A percentile compares a stretch with the other conserved stretches of the same genome.
Conservation (phyloP, 2,888 invertebrate genomes). For the Atherix ibis region DNA sequence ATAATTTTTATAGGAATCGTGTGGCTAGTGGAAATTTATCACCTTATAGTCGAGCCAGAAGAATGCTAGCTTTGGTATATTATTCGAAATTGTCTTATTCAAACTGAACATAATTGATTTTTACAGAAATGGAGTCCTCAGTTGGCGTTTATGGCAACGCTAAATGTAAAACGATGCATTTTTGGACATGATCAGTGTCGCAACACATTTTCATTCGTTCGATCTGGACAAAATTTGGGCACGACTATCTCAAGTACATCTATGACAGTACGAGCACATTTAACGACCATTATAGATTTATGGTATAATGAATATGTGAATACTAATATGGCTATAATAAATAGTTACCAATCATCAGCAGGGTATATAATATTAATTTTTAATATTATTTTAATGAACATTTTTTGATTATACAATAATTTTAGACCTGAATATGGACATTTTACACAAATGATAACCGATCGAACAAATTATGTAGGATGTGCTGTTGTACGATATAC, state of each 20-base stretch:
- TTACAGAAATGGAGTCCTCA: too few relatives aligned
- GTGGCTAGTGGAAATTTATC: too few relatives aligned
- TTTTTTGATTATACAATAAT: too few relatives aligned
- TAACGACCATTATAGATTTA: constrained; percentile 1
- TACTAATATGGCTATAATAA: constrained; percentile 3
- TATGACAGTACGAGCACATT: neutral
- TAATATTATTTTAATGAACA: too few relatives aligned
- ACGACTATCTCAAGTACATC: constrained; percentile 1
- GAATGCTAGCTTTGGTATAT: too few relatives aligned
- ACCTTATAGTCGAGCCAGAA: too few relatives aligned
- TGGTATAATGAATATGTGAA: constrained; percentile 7
- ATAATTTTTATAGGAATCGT: too few relatives aligned
- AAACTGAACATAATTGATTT: too few relatives aligned
- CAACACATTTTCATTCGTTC: constrained; percentile 4
- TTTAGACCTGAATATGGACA: too few relatives aligned
- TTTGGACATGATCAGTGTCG: constrained; percentile 6
- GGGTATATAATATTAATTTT: too few relatives aligned
- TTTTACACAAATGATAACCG: constrained; percentile 7
- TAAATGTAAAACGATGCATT: constrained; percentile 5
- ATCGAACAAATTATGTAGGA: constrained; percentile 5
- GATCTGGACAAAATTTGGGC: constrained; percentile 8
- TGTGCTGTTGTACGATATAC: constrained; percentile 4
- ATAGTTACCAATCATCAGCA: too few relatives aligned
- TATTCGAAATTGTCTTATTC: too few relatives aligned
- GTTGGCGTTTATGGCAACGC: constrained; percentile 5